Evolutionary conservation across 2,113 vertebrate species (phyloP).

Genomic region (Cyanistes caeruleus): DNA sequence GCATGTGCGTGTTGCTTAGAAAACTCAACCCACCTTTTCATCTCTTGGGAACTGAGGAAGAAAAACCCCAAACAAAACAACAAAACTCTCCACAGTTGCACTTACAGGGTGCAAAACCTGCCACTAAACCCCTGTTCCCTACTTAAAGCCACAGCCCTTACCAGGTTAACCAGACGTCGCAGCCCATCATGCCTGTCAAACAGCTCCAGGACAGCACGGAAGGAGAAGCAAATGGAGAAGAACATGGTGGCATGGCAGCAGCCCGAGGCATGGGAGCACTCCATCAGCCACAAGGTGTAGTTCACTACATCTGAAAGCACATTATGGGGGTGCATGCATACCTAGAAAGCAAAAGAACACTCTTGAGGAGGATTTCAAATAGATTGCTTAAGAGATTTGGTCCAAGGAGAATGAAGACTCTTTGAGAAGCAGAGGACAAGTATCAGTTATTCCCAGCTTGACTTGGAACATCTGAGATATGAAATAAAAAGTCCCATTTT

Average conservation of each 20-base stretch:
- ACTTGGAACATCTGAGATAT: neutral
- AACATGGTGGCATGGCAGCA: slow-evolving; percentile 99
- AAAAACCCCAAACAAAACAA: neutral
- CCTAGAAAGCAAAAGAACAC: slow-evolving; percentile 76
- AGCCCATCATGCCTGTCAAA: slow-evolving; percentile 97
- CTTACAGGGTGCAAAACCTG: neutral
- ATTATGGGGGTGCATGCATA: slow-evolving; percentile 94
- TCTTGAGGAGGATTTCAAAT: neutral
- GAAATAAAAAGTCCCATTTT: neutral
- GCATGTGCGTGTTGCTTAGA: neutral
- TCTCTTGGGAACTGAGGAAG: neutral
- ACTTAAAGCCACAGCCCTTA: slow-evolving; percentile 32
- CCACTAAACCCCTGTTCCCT: neutral
- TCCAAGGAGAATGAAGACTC: neutral
- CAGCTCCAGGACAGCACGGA: slow-evolving; percentile 94
- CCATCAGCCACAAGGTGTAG: slow-evolving; percentile 97
- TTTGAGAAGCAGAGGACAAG: neutral
- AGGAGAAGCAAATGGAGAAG: slow-evolving; percentile 98
- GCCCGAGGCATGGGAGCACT: slow-evolving; percentile 97
- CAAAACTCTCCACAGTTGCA: neutral
- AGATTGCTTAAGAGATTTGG: neutral
- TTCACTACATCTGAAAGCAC: slow-evolving; percentile 94
- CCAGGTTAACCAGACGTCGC: slow-evolving; percentile 94
- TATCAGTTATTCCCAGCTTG: neutral
- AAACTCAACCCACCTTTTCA: neutral